Conservation (phyloP, 1,140 invertebrate genomes). For the Stratiolaelaps scimitus region DNA sequence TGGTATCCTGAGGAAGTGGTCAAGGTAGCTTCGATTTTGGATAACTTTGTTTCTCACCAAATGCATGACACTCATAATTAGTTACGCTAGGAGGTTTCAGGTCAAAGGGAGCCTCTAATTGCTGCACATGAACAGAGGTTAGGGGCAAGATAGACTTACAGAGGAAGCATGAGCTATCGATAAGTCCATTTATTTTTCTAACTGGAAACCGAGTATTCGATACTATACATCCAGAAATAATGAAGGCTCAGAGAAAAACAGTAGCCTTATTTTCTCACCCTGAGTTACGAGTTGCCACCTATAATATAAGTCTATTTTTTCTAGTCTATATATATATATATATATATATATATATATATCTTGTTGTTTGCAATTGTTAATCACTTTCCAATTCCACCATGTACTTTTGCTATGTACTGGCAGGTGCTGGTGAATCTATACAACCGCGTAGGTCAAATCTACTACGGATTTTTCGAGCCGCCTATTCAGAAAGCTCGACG, state of each 20-base stretch:
- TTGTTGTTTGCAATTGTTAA: neutral
- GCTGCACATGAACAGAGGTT: too few species aligned
- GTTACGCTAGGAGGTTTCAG: too few species aligned
- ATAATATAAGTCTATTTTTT: too few species aligned
- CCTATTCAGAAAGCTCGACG: conserved; percentile 42
- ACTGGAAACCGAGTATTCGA: too few species aligned
- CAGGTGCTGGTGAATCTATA: conserved; percentile 45
- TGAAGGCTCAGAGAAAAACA: too few species aligned
- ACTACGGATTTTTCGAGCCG: conserved; percentile 43
- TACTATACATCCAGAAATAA: too few species aligned
- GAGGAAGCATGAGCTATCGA: neutral
- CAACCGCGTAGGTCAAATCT: conserved; percentile 44
- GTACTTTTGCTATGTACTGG: conserved; percentile 27
- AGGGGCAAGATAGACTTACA: neutral
- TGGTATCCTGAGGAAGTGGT: conserved; percentile 48
- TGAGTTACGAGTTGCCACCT: too few species aligned
- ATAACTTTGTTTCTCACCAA: conserved; percentile 15
- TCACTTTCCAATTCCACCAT: conserved; percentile 5
- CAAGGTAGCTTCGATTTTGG: conserved; percentile 39
- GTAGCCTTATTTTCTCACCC: too few species aligned
- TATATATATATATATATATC: too few species aligned
- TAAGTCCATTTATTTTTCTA: too few species aligned
- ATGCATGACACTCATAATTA: conserved; percentile 3
- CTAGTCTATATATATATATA: too few species aligned
- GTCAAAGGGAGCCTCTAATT: too few species aligned